Evolutionary conservation across 2,113 vertebrate species (phyloP), one percentile per base, ranked within the genome.

Genomic region (Otocyon megalotis): DNA sequence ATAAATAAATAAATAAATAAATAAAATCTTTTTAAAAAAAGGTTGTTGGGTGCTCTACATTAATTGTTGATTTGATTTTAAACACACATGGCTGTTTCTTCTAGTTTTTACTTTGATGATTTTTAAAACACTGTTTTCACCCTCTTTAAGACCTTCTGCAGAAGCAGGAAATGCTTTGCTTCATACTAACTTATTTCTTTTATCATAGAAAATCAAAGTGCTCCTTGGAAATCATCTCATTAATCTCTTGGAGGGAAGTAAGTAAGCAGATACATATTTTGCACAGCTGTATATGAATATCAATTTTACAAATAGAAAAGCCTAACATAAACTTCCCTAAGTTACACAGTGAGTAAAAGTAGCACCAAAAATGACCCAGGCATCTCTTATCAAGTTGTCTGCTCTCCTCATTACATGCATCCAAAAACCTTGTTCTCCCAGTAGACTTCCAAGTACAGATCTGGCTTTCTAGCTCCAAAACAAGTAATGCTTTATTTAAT

Each of bases 131-230:
- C 65, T 97, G 81, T 86, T 94, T 97, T 95, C 19, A 94, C 35
- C 50, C 16, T 93, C 37, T 95, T 97, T 63, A 88, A 96, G 96
- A 82, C 28, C 76, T 97, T 98, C 90, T 85, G 16, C 28, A 74
- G 71, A 96, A 92, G 65, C 30, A 88, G 67, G 50, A 96, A 95
- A 95, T 90, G 48, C 93, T 97, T 95, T 11, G 32, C 63, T 97
- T 97, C 77, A 86, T 88, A 86, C 60, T 90, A 89, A 90, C 58
- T 93, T 76, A 35, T 95, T 96, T 93, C 90, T 97, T 97, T 98
- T 94, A 98, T 97, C 97, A 97, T 67, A 96, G 79, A 96, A 97
- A 94, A 97, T 97, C 93, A 97, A 97, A 97, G 85, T 79, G 20
- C 15, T 96, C 77, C 58, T 97, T 97, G 50, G 85, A 94, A 95